Conservation (phyloP, 2,797 vertebrate genomes). For the Channallabes apus region DNA sequence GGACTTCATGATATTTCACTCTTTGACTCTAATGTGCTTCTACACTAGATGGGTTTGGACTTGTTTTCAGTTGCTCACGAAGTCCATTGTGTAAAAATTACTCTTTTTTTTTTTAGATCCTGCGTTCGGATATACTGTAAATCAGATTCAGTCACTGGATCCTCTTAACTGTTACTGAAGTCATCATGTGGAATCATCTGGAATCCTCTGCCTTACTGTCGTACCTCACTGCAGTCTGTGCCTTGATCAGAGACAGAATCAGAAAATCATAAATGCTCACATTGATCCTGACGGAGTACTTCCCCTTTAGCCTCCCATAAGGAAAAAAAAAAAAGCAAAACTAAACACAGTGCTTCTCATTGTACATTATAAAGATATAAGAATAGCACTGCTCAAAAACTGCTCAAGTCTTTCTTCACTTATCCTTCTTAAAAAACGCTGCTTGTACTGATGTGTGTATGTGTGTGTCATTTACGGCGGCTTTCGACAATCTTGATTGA, state of each 20-base stretch:
- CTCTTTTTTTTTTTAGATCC: constrained; percentile 30
- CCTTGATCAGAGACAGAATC: constrained; percentile 59
- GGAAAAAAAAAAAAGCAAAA: background rate
- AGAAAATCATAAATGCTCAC: constrained; percentile 15
- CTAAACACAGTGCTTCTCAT: background rate
- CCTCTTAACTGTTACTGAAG: constrained; percentile 83
- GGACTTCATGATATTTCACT: constrained; percentile 85
- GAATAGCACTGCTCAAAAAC: background rate
- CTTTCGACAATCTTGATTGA: background rate
- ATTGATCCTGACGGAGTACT: constrained; percentile 7
- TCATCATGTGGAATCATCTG: constrained; percentile 98
- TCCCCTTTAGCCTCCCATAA: background rate
- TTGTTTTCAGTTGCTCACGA: constrained; percentile 15
- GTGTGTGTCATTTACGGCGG: background rate
- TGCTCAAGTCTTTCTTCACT: constrained; percentile 37
- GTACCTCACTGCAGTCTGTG: constrained; percentile 66
- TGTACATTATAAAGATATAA: background rate
- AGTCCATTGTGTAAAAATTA: constrained; percentile 30
- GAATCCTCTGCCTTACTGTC: constrained; percentile 64
- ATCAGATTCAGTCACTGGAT: constrained; percentile 79
- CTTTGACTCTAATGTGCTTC: constrained; percentile 29
- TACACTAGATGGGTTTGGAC: constrained; percentile 40
- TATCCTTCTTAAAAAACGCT: constrained; percentile 4
- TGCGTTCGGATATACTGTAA: constrained; percentile 1
- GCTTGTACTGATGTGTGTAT: background rate